phyloP scores from a whole-genome alignment of 2,888 invertebrate species.

The Sylvicola fuscatus region DNA sequence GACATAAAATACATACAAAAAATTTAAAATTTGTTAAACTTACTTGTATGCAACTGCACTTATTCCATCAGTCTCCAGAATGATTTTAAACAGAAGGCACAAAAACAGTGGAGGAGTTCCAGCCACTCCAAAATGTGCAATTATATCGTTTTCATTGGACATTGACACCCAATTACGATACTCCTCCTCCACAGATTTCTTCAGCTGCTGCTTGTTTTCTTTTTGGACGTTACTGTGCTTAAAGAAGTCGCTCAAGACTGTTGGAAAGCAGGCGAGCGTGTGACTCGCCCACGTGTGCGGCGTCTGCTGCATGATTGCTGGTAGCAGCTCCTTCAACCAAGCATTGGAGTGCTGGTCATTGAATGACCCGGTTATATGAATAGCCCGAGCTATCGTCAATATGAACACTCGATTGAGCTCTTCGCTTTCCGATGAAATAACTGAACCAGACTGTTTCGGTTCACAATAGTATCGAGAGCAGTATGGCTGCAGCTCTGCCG shows the following conservation, averaged over 20 bases:
- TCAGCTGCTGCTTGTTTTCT: slow-evolving; percentile 79
- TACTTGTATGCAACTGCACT: slow-evolving; percentile 91
- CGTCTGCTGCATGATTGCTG: slow-evolving; percentile 81
- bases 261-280: slow-evolving; percentile 80
- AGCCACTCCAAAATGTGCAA: slow-evolving; percentile 86
- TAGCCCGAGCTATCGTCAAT: slow-evolving; percentile 76
- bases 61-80: slow-evolving; percentile 82
- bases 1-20: neutral
- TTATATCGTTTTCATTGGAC: slow-evolving; percentile 90
- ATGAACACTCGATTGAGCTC: slow-evolving; percentile 88
- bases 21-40: slow-evolving; percentile 11
- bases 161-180: slow-evolving; percentile 93
- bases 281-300: slow-evolving; percentile 92
- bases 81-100: slow-evolving; percentile 88
- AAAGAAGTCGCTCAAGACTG: slow-evolving; percentile 76
- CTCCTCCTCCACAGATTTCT: slow-evolving; percentile 87
- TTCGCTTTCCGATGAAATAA: slow-evolving; percentile 86
- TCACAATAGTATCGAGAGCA: slow-evolving; percentile 80
- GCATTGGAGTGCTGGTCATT: slow-evolving; percentile 16
- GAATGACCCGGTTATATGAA: slow-evolving; percentile 78
- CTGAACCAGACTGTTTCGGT: slow-evolving; percentile 46
- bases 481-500: slow-evolving; percentile 85
- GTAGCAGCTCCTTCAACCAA: slow-evolving; percentile 80
- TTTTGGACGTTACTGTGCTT: slow-evolving; percentile 62
- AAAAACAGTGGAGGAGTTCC: slow-evolving; percentile 80